Percentiles rank a stretch among this genome's conserved stretches.
Conservation (phyloP, 2,797 vertebrate genomes). For the Platyrinchus mystaceus region DNA sequence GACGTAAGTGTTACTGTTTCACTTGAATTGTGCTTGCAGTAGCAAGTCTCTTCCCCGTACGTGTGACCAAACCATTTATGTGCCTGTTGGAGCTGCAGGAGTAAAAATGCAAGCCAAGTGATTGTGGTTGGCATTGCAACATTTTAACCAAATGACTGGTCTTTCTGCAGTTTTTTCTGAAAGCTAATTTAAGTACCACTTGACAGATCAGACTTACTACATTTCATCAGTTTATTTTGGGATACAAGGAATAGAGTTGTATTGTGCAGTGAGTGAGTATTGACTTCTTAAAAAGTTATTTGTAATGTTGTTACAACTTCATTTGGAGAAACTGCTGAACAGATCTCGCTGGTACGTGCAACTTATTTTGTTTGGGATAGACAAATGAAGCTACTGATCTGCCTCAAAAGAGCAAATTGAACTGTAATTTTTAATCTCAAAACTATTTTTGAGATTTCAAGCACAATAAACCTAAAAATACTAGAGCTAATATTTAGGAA, state of each 20-base stretch:
- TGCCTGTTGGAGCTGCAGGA: background rate
- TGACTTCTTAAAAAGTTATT: background rate
- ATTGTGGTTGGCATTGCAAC: background rate
- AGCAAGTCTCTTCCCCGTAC: background rate
- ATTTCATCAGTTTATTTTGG: background rate
- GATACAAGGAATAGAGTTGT: background rate
- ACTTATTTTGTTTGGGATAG: background rate
- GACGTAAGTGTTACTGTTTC: conserved; percentile 82
- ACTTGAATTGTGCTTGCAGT: background rate
- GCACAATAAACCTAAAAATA: background rate
- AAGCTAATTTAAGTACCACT: background rate
- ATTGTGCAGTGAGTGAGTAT: background rate
- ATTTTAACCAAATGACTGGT: background rate
- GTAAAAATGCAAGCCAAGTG: background rate
- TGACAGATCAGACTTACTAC: background rate
- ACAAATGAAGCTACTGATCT: background rate
- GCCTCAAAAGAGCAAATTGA: background rate
- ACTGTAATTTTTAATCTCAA: background rate
- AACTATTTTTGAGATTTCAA: background rate
- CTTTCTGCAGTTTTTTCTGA: background rate
- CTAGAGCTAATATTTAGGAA: background rate
- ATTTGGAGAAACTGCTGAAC: background rate
- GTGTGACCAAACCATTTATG: background rate
- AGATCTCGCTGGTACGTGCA: background rate
- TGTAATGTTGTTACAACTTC: background rate